phyloP scores from a whole-genome alignment of 1,140 invertebrate genomes.

The Coenobita brevimanus region DNA sequence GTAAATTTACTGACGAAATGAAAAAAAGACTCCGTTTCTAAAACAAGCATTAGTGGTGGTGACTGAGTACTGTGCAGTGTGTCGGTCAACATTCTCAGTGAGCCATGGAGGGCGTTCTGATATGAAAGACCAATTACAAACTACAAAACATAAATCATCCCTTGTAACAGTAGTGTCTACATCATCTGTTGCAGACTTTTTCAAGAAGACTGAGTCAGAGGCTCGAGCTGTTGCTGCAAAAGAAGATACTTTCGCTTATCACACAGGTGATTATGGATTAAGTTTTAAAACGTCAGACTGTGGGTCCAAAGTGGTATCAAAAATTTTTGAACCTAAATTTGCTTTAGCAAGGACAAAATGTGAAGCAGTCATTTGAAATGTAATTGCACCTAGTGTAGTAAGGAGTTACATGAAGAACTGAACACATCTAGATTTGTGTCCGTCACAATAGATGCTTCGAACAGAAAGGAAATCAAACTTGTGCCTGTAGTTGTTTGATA shows the following conservation, averaged over 20 bases:
- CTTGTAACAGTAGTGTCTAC: no score
- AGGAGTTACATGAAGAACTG: no score
- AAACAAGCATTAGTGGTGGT: constrained; percentile 4
- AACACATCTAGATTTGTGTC: not conserved
- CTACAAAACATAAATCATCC: not conserved
- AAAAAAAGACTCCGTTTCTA: no score
- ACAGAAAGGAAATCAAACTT: no score
- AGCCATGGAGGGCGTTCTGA: no score
- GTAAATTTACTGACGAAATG: no score
- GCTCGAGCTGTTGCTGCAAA: constrained; percentile 16
- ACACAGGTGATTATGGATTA: constrained; percentile 6
- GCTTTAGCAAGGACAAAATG: constrained; percentile 4
- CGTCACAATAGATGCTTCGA: constrained; percentile 33
- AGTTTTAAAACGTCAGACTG: constrained; percentile 12
- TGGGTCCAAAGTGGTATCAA: not conserved
- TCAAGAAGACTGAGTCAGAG: not conserved
- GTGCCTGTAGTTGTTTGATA: constrained; percentile 1
- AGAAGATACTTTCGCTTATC: no score
- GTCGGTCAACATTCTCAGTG: constrained; percentile 14
- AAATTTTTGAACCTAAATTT: not conserved
- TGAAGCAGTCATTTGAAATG: not conserved
- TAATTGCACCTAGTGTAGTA: no score
- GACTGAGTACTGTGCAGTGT: not conserved
- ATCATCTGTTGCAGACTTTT: not conserved
- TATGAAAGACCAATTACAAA: no score